These are phyloP conservation scores for Allolobophora icterica DNA, from an alignment of 2,888 invertebrate species.

Conservation along the genomic window DNA sequence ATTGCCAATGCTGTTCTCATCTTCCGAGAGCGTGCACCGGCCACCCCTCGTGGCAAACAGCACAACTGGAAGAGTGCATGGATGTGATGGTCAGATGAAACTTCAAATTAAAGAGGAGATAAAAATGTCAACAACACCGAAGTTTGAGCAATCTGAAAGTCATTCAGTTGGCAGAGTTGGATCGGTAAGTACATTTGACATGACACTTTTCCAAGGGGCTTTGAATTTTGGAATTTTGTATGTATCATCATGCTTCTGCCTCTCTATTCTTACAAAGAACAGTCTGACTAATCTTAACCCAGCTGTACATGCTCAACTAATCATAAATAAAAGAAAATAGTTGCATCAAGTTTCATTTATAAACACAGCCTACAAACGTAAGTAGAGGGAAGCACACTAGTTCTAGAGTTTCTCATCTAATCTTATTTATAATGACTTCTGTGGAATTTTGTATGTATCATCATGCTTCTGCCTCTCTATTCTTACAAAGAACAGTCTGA, in stretches of 20 bases:
- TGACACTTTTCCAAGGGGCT: not conserved
- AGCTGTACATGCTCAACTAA: too few relatives aligned
- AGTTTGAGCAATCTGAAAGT: not conserved
- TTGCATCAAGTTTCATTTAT: not conserved
- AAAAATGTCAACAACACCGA: not conserved
- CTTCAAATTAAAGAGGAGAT: not conserved
- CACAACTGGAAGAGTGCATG: not conserved
- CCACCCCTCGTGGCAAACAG: not conserved
- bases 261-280: not conserved
- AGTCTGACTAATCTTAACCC: not conserved
- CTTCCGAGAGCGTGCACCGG: not conserved
- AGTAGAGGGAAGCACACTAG: not conserved
- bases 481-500: not conserved
- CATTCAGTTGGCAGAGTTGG: constrained; percentile 8
- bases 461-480: not conserved
- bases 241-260: not conserved
- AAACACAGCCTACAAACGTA: not conserved
- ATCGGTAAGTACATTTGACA: not conserved
- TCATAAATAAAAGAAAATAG: too few relatives aligned
- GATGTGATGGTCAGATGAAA: not conserved
- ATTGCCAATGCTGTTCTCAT: not conserved
- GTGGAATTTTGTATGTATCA: not conserved
- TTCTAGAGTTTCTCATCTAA: not conserved
- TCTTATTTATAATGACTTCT: too few relatives aligned
- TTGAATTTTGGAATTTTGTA: not conserved